Conservation (phyloP, 2,888 invertebrate species). For the Sinelater perroti region DNA sequence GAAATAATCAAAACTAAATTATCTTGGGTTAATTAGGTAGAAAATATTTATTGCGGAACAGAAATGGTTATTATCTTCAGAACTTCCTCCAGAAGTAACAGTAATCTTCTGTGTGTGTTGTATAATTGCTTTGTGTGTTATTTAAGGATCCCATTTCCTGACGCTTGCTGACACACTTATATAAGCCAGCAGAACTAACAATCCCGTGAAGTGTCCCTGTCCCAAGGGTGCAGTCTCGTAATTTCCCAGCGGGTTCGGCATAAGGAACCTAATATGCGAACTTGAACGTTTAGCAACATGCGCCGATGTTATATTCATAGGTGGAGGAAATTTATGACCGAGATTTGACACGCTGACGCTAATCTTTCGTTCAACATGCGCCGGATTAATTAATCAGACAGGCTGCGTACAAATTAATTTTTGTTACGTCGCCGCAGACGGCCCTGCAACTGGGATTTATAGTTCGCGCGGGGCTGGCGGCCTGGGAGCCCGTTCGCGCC, state of each 20-base stretch:
- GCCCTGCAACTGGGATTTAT: conserved; percentile 2
- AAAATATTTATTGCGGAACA: no score
- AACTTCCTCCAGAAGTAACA: no score
- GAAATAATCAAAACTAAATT: no score
- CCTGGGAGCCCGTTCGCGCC: no score
- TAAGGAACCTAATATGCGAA: conserved; percentile 9
- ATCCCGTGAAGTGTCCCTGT: conserved; percentile 5
- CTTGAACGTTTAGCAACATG: conserved; percentile 15
- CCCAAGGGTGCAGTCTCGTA: conserved; percentile 12
- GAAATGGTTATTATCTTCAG: not conserved
- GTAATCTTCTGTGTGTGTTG: no score
- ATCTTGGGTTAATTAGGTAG: no score
- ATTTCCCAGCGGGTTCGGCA: conserved; percentile 26
- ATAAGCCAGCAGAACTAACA: conserved; percentile 11
- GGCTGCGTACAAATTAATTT: conserved; percentile 18
- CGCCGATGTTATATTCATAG: conserved; percentile 21
- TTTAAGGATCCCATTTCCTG: not conserved
- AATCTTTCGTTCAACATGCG: conserved; percentile 26
- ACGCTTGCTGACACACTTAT: not conserved
- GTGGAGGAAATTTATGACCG: conserved; percentile 23
- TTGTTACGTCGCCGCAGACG: conserved; percentile 7
- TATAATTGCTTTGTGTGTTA: not conserved
- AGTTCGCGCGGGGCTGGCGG: not conserved
- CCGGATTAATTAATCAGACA: conserved; percentile 23
- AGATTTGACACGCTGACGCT: conserved; percentile 23